phyloP scores from a whole-genome alignment of 2,888 invertebrate genomes.

The Argyra leucocephala region DNA sequence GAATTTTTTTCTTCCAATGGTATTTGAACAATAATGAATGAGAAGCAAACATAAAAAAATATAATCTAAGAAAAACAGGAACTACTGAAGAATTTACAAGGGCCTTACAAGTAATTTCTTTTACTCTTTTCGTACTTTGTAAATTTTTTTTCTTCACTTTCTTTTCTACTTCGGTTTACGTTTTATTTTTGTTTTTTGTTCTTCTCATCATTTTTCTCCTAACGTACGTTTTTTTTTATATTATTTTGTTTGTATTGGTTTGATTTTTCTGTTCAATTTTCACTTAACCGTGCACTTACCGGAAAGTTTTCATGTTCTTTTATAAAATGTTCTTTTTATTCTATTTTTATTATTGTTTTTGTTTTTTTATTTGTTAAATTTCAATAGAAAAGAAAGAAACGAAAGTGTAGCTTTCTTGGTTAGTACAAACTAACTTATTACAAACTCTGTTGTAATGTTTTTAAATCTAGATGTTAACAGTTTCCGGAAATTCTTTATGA shows the following conservation, averaged over 20 bases:
- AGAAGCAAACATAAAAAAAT: neutral
- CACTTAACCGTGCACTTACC: slow-evolving; percentile 6
- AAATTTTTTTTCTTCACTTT: neutral
- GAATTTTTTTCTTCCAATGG: neutral
- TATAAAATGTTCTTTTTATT: neutral
- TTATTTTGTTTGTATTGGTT: too few species aligned
- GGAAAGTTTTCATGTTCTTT: neutral
- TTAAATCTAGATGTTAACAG: neutral
- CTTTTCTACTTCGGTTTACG: neutral
- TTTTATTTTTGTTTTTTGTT: too few species aligned
- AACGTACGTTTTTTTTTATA: neutral
- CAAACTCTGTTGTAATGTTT: neutral
- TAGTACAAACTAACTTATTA: neutral
- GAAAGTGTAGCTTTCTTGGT: too few species aligned
- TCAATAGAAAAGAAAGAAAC: too few species aligned
- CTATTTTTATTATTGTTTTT: too few species aligned
- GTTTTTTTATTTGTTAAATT: too few species aligned
- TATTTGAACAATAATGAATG: neutral
- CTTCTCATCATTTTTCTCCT: too few species aligned
- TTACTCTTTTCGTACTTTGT: too few species aligned
- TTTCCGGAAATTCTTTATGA: neutral
- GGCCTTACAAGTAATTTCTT: neutral
- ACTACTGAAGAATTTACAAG: neutral
- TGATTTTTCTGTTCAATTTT: neutral
- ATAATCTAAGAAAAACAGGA: neutral